Base-by-base conservation (phyloP, 2,797 vertebrate genomes). In the Chloroceryle inda region DNA sequence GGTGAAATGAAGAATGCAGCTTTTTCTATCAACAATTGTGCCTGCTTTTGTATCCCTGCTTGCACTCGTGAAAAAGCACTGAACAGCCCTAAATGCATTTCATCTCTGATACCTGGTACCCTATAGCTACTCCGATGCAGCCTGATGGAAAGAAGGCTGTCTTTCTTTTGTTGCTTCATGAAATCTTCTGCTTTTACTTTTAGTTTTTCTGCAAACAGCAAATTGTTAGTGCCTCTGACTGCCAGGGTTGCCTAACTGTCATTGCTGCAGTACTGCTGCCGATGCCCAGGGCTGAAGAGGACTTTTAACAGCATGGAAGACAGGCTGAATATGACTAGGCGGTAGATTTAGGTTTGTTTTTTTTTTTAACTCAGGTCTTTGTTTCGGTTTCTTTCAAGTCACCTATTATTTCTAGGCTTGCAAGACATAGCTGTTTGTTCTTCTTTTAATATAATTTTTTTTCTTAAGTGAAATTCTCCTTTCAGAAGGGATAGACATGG, bases 101-200 rank as follows among this genome's bases (percentile, higher is more conserved):
- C 66, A 26, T 55, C 45, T 77, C 81, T 6, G 17, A 8, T 58
- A 23, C 22, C 21, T 84, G 64, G 37, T 76, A 82, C n/a, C 73
- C 69, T 44, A 4, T 27, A 83, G 73, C 80, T 71, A 4, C 33
- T n/a, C 18, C 0, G 0, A 18, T 66, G 53, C 37, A 90, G 86
- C 53, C 42, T 26, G 13, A 29, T 24, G 68, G 62, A 78, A 89
- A 64, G 11, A 26, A 49, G 16, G 20, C 42, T 71, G 56, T 55
- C 71, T 94, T 33, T 18, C 47, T 91, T 91, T 88, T 90, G 37
- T 71, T 89, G 42, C 79, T 75, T 72, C 89, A 56, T 75, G 55
- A 94, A 92, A 81, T 78, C 15, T n/a, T 81, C 62, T 1, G 19
- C 38, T 89, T 94, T 85, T 75, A 33, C 64, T 89, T 94, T 89